Base-by-base conservation (phyloP, 1,140 invertebrate species). In the Hycleus cichorii region DNA sequence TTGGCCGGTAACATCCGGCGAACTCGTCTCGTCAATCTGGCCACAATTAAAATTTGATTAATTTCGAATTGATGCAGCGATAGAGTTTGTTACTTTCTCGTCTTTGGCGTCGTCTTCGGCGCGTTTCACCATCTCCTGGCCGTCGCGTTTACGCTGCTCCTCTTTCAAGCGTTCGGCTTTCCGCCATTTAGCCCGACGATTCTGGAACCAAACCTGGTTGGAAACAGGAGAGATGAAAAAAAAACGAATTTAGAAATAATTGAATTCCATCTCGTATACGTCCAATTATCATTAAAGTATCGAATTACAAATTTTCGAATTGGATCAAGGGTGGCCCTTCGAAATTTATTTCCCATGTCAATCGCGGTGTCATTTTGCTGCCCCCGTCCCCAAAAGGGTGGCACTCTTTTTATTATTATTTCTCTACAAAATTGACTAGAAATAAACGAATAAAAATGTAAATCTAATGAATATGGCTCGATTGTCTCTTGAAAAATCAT, bases 161-260 rank as follows among this genome's bases (percentile, higher is more conserved):
- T 94, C 91, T 77, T 93, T 92, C 67, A 93, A 80, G 12, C 91
- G 79, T 70, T 94, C 91, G 40, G 89, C 90, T 75, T 96, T 95
- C 57, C 93, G 81, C 91, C 91, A 95, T 76, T 96, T 95, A 38
- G 93, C 92, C 45, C 93, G 78, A 38, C 93, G 81, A 72, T 95
- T 95, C 83, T 95, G 92, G 72, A 95, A 95, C 93, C 92, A 95
- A 2, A 95, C 92, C 91, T 94, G 70, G 18, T 32, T 1, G 32
- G 4, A 32, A 2, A 32, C 32, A 32, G 18, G 18, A 18, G 18
- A 18, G 32, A 32, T 7, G 4, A 32, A 47, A 75, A 76, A 61
- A 63, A 47, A 64, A 53, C 18, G 25, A 51, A 39, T 51, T 32
- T 32, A 4, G 32, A 32, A 5, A 32, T 32, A 32, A 32, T 32